Percentiles rank a stretch among this genome's conserved stretches.
These are phyloP conservation scores for Dichetophora obliterata DNA, from an alignment of 2,888 invertebrate species.

Conservation along the genomic window DNA sequence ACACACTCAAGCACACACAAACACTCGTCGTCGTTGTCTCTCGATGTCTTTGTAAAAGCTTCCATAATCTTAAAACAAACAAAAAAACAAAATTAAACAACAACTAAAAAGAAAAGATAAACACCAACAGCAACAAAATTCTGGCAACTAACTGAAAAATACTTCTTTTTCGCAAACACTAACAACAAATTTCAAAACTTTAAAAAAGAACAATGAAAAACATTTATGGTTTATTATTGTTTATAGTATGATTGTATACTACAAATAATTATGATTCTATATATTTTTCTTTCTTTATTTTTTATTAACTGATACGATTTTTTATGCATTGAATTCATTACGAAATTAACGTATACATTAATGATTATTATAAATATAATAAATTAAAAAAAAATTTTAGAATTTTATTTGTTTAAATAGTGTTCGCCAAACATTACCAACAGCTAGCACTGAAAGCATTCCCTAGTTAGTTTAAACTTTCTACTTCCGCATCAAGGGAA, in stretches of 20 bases:
- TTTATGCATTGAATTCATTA: slow-evolving; percentile 46
- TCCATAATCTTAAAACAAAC: slow-evolving; percentile 38
- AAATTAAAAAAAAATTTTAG: neutral
- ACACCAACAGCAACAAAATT: neutral
- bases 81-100: slow-evolving; percentile 24
- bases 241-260: slow-evolving; percentile 40
- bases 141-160: neutral
- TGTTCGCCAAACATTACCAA: no score
- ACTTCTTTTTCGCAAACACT: neutral
- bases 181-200: slow-evolving; percentile 24
- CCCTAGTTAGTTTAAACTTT: no score
- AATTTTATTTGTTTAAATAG: no score
- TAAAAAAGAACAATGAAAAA: slow-evolving; percentile 7
- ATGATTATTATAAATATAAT: slow-evolving; percentile 39
- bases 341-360: slow-evolving; percentile 42
- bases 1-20: slow-evolving; percentile 29
- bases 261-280: slow-evolving; percentile 38
- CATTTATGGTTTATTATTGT: slow-evolving; percentile 41
- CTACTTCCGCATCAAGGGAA: no score
- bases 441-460: no score
- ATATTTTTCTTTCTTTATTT: slow-evolving; percentile 38
- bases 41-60: slow-evolving; percentile 38
- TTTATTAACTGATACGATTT: slow-evolving; percentile 43
- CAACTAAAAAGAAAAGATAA: neutral
- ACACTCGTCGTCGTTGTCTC: slow-evolving; percentile 40